phyloP scores from a whole-genome alignment of 2,113 vertebrate genomes.

The Python bivittatus region DNA sequence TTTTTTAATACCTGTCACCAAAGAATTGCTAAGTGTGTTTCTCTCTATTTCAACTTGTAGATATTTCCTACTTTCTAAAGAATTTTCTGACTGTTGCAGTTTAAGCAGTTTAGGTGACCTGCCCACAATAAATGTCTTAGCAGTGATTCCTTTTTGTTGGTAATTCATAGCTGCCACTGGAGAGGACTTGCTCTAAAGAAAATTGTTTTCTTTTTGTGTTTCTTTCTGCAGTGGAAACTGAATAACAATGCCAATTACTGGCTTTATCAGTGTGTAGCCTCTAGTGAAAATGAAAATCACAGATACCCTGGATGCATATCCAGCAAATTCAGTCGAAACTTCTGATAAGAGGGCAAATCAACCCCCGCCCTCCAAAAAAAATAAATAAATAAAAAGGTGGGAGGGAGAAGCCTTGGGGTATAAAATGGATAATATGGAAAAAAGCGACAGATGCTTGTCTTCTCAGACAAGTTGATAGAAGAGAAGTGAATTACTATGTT shows the following conservation, averaged over 20 bases:
- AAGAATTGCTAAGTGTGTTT: constrained; percentile 27
- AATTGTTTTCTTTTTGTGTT: constrained; percentile 61
- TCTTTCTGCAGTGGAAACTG: constrained; percentile 61
- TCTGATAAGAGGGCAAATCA: constrained; percentile 63
- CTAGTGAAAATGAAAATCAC: constrained; percentile 67
- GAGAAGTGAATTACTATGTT: constrained; percentile 40
- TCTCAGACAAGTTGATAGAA: constrained; percentile 50
- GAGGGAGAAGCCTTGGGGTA: constrained; percentile 49
- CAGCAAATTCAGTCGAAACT: constrained; percentile 70
- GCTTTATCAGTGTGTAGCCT: constrained; percentile 66
- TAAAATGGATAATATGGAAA: constrained; percentile 52
- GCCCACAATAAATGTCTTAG: constrained; percentile 57
- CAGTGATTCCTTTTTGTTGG: constrained; percentile 61
- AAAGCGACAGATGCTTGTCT: constrained; percentile 59
- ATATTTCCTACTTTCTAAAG: constrained; percentile 17
- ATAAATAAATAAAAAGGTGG: too few species aligned
- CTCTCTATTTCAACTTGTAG: constrained; percentile 47
- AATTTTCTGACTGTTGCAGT: constrained; percentile 40
- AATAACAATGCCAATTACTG: constrained; percentile 68
- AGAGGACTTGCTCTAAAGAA: constrained; percentile 56
- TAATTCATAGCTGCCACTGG: constrained; percentile 66
- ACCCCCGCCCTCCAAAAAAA: constrained; percentile 28
- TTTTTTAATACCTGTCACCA: constrained; percentile 45
- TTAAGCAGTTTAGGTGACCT: constrained; percentile 61
- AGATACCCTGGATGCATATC: constrained; percentile 61